Evolutionary conservation across 2,797 vertebrate species (phyloP).

Genomic region (Crenichthys baileyi): DNA sequence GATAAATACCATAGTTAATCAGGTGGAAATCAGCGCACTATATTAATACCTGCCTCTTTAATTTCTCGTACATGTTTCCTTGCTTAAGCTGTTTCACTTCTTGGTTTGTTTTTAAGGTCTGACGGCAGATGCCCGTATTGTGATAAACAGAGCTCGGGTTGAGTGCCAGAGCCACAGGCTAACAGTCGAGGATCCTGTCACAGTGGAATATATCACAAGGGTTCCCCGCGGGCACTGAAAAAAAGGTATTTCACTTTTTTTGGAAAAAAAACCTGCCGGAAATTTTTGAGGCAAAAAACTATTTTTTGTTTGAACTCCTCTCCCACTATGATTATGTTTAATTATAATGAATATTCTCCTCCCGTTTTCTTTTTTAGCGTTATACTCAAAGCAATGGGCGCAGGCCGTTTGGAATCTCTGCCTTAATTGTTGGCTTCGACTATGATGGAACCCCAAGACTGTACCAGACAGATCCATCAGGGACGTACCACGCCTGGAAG

Average conservation of each 20-base stretch:
- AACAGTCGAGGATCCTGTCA: constrained; percentile 91
- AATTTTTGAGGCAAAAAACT: neutral
- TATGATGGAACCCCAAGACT: constrained; percentile 84
- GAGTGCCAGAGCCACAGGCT: constrained; percentile 92
- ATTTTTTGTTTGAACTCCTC: neutral
- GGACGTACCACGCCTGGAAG: constrained; percentile 90
- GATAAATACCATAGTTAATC: neutral
- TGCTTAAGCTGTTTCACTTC: constrained; percentile 11
- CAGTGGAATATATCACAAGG: constrained; percentile 91
- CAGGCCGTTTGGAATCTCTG: constrained; percentile 86
- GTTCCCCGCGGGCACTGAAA: constrained; percentile 91
- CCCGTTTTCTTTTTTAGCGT: constrained; percentile 62
- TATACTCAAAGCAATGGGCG: constrained; percentile 87
- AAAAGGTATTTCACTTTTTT: constrained; percentile 84
- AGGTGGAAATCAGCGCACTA: too few relatives aligned
- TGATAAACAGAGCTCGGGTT: constrained; percentile 89
- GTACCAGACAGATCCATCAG: constrained; percentile 87
- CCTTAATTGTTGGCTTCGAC: constrained; percentile 88
- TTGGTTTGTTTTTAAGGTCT: constrained; percentile 72
- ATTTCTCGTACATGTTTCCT: neutral
- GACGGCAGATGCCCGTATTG: constrained; percentile 89
- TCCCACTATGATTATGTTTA: neutral
- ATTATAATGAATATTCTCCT: neutral
- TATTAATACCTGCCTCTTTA: neutral
- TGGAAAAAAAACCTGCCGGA: too few relatives aligned